phyloP scores from a whole-genome alignment of 2,113 vertebrate genomes.

The Gorsachius goisagi region DNA sequence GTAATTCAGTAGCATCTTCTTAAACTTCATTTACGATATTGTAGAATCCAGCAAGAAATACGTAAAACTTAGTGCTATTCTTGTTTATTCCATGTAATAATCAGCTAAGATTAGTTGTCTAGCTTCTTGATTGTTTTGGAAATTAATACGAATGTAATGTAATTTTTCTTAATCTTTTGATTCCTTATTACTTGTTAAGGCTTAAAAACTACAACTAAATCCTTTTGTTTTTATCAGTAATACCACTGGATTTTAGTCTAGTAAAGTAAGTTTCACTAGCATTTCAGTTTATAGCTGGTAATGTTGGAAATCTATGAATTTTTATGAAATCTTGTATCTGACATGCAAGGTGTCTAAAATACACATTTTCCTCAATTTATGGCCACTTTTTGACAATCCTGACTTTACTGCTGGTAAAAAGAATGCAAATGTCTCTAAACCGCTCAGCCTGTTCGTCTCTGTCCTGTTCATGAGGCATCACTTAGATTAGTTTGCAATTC shows the following conservation, averaged over 20 bases:
- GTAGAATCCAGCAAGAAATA: not conserved
- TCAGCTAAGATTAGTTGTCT: not conserved
- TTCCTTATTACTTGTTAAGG: not conserved
- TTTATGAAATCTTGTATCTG: not conserved
- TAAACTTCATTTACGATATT: not conserved
- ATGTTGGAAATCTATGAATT: not conserved
- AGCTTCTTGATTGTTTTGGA: not conserved
- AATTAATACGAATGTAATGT: not conserved
- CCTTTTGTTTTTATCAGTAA: not conserved
- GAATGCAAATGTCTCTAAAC: not conserved
- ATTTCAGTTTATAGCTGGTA: not conserved
- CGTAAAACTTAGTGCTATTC: not conserved
- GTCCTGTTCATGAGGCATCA: not conserved
- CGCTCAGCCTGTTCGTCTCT: not conserved
- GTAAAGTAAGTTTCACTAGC: not conserved
- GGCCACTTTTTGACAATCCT: not conserved
- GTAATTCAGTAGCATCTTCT: not conserved
- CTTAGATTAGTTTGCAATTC: not conserved
- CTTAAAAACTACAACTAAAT: not conserved
- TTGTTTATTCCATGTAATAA: not conserved
- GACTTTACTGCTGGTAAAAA: not conserved
- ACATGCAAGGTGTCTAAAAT: not conserved
- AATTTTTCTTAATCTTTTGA: not conserved
- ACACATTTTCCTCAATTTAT: not conserved
- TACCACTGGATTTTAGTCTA: not conserved